Conservation (phyloP, 2,888 invertebrate genomes). For the Diarsia mendica region DNA sequence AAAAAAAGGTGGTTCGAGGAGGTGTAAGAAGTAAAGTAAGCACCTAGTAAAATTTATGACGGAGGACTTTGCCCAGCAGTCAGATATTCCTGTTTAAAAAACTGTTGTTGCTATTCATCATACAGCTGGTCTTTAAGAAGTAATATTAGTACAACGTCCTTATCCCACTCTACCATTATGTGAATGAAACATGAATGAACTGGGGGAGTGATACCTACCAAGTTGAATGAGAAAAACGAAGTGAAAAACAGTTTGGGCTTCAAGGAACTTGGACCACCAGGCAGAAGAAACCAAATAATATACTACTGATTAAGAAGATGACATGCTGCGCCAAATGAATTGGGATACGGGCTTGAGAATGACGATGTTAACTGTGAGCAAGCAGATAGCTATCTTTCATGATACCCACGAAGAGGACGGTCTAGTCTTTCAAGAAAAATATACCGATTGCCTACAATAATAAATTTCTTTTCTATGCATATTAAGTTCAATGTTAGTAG, state of each 20-base stretch:
- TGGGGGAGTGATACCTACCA: too few species aligned
- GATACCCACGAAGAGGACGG: background rate
- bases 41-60: background rate
- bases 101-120: too few species aligned
- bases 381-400: background rate
- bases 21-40: background rate
- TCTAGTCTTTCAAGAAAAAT: conserved; percentile 1
- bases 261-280: background rate
- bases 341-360: too few species aligned
- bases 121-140: too few species aligned
- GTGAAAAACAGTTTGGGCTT: background rate
- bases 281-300: background rate
- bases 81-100: too few species aligned
- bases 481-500: conserved; percentile 16
- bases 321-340: too few species aligned
- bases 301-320: background rate
- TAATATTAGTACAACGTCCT: too few species aligned
- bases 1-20: background rate
- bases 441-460: background rate
- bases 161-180: too few species aligned
- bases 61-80: too few species aligned
- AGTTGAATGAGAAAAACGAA: background rate
- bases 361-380: background rate
- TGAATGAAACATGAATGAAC: too few species aligned
- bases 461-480: conserved; percentile 17